Base-by-base conservation (phyloP, 2,888 invertebrate genomes). In the Pheosia tremula region DNA sequence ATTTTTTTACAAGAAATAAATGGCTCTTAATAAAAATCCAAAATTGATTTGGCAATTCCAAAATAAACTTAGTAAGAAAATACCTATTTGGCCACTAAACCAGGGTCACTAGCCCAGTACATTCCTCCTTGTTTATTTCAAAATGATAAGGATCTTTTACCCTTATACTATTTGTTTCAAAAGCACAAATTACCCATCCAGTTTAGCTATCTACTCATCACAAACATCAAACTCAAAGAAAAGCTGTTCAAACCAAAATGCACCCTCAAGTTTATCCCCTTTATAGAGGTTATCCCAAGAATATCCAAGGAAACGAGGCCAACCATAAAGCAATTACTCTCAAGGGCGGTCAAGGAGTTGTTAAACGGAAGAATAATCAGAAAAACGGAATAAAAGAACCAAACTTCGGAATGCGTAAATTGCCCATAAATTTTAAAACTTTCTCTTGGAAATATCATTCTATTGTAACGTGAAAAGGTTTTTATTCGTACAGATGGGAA, bases 391-490 rank as follows among this genome's bases (percentile, higher is more conserved):
- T 64, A 66, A 69, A 71, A 72, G 67, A 64, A 69, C 69, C 67
- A 73, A 76, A 63, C 72, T 60, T 56, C 57, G 50, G 63, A 66
- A 63, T 70, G 69, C 59, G 59, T 68, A 68, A 78, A 79, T 78
- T 72, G 78, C 66, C 75, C 61, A 79, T 78, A 79, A 78, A 76
- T 78, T 72, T 66, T 63, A 54, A 61, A 62, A 49, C 56, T 71
- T 58, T 45, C 57, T 45, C 57, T 55, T 61, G 62, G 55, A 39
- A 62, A 67, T 63, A 66, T 57, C 67, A 69, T 67, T 63, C 43
- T 37, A 43, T 47, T 13, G 55, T 60, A 53, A 58, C 53, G 57
- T 54, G 50, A 11, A 69, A 75, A 66, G 55, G 61, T 72, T 72
- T 62, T 60, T 64, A 50, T 61, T 49, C 4, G 0, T n/a, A 13